Conservation (phyloP, 1,140 invertebrate genomes). For the Drosophila ficusphila region DNA sequence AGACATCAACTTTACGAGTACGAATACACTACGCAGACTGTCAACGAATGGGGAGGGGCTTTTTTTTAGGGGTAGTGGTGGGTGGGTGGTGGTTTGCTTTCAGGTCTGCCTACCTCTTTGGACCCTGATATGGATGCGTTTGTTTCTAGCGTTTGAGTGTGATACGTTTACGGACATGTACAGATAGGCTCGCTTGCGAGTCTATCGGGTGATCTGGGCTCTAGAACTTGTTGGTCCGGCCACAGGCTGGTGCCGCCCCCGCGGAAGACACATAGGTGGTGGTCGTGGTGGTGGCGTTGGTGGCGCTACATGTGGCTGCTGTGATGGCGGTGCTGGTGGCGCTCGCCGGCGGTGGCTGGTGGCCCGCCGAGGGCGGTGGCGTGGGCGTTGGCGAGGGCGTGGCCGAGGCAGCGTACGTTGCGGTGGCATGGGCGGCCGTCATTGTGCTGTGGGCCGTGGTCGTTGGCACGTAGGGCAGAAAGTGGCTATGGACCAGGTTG, state of each 20-base stretch:
- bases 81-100: constrained; percentile 10
- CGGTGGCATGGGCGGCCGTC: constrained; percentile 20
- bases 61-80: neutral
- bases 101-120: constrained; percentile 49
- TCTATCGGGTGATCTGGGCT: constrained; percentile 19
- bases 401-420: constrained; percentile 64
- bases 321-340: constrained; percentile 27
- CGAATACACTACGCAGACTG: constrained; percentile 39
- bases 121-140: constrained; percentile 50
- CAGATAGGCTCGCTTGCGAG: neutral
- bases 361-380: constrained; percentile 11
- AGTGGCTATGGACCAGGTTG: constrained; percentile 69
- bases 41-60: constrained; percentile 2
- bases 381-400: constrained; percentile 34
- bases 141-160: constrained; percentile 29
- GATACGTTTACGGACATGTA: constrained; percentile 41
- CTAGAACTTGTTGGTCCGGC: constrained; percentile 80
- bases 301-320: too few species aligned
- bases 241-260: constrained; percentile 59
- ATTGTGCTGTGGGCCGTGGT: constrained; percentile 42
- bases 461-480: constrained; percentile 76
- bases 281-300: constrained; percentile 35
- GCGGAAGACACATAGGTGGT: constrained; percentile 66
- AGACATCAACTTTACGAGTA: constrained; percentile 42
- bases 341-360: constrained; percentile 9